Conservation (phyloP, 2,113 vertebrate species). For the Rostratula benghalensis region DNA sequence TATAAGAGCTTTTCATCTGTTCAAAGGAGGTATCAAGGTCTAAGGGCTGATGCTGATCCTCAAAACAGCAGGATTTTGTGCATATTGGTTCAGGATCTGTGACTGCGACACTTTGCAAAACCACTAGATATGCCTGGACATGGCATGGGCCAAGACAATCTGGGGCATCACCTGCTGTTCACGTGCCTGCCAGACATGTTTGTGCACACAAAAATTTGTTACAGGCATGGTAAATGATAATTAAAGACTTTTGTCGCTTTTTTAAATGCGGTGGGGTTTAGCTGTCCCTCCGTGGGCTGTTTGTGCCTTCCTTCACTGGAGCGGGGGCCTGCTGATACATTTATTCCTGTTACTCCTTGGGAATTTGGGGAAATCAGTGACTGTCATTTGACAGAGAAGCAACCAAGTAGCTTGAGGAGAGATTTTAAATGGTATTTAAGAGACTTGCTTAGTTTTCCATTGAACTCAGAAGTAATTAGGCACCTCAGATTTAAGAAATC, state of each 20-base stretch:
- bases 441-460: not conserved
- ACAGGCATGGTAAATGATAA: not conserved
- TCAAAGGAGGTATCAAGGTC: not conserved
- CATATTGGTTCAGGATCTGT: not conserved
- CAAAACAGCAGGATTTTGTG: not conserved
- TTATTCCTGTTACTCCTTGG: not conserved
- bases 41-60: not conserved
- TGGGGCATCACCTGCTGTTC: not conserved
- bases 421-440: constrained; percentile 22
- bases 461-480: constrained; percentile 33
- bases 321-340: not conserved
- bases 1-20: fast-evolving
- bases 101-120: not conserved
- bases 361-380: not conserved
- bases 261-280: not conserved
- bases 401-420: constrained; percentile 2
- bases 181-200: not conserved
- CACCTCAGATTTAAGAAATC: constrained; percentile 3
- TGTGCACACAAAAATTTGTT: not conserved
- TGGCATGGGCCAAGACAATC: not conserved
- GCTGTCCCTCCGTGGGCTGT: not conserved
- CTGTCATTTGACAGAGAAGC: not conserved
- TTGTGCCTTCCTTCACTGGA: not conserved
- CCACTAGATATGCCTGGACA: not conserved
- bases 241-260: not conserved